phyloP scores from a whole-genome alignment of 2,797 vertebrate genomes.

The Peromyscus attwateri region DNA sequence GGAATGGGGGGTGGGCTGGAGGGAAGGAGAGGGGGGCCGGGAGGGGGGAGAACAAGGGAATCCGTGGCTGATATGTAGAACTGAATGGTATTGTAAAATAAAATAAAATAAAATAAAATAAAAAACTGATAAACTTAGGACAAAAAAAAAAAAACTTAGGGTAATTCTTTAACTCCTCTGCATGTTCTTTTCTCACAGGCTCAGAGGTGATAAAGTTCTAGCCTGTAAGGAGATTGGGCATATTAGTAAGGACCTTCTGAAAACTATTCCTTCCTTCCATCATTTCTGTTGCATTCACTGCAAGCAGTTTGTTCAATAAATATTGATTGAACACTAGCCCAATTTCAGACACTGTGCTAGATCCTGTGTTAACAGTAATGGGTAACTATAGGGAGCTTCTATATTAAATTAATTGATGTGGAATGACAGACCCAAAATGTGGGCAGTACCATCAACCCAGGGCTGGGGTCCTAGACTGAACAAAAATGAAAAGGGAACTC shows the following conservation, averaged over 20 bases:
- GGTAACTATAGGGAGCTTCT: not conserved
- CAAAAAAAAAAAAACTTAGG: too few species aligned
- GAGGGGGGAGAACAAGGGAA: too few species aligned
- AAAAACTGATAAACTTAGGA: too few species aligned
- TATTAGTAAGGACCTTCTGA: not conserved
- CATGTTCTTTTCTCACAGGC: not conserved
- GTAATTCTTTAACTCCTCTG: not conserved
- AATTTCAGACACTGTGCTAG: not conserved
- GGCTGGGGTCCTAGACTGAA: not conserved
- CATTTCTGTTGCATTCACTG: not conserved
- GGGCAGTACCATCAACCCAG: not conserved
- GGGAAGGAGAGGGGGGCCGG: too few species aligned
- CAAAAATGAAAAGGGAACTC: not conserved
- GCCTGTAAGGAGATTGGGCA: not conserved
- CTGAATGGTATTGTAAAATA: too few species aligned
- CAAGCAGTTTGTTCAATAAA: conserved; percentile 11
- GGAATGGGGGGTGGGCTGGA: too few species aligned
- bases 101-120: too few species aligned
- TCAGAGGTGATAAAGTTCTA: not conserved
- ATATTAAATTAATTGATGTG: not conserved
- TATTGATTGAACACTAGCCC: not conserved
- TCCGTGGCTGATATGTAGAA: too few species aligned
- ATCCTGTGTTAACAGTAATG: not conserved
- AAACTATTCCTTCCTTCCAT: not conserved
- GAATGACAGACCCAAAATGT: not conserved